Percentiles rank a stretch among this genome's conserved stretches.
Conservation (phyloP, 1,140 invertebrate genomes). For the Drosophila bocqueti region DNA sequence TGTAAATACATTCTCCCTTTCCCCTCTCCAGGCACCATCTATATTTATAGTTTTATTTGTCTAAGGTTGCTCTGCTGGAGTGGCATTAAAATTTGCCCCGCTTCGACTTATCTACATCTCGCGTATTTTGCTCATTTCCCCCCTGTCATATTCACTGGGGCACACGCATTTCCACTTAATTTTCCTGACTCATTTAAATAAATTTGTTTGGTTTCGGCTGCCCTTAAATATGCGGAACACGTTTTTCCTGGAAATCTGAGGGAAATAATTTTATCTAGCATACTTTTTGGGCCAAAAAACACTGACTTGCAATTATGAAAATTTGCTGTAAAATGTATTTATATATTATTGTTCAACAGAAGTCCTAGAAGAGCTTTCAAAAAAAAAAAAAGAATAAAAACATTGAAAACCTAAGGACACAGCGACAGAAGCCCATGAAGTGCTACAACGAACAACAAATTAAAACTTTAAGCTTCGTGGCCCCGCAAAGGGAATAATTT, state of each 20-base stretch:
- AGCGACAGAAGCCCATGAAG: constrained; percentile 39
- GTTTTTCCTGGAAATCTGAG: constrained; percentile 18
- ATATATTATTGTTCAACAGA: constrained; percentile 16
- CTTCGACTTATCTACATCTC: constrained; percentile 69
- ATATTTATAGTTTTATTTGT: constrained; percentile 83
- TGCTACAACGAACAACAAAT: constrained; percentile 52
- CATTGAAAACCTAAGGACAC: constrained; percentile 19
- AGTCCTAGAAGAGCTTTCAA: constrained; percentile 10
- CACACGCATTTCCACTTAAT: constrained; percentile 60
- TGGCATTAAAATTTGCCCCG: constrained; percentile 53
- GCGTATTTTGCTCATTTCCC: constrained; percentile 46
- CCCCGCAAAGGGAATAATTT: constrained; percentile 59
- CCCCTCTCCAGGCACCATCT: not conserved
- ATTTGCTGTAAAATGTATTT: constrained; percentile 38
- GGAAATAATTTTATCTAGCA: constrained; percentile 26
- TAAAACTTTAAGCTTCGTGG: constrained; percentile 57
- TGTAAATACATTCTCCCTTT: constrained; percentile 58
- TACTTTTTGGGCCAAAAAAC: constrained; percentile 28
- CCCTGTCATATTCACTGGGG: not conserved
- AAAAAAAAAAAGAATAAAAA: constrained; percentile 4
- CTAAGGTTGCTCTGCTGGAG: constrained; percentile 41
- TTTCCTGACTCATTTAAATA: constrained; percentile 77
- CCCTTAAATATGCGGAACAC: constrained; percentile 20
- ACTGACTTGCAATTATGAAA: constrained; percentile 40
- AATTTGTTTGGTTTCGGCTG: constrained; percentile 51